Evolutionary conservation across 2,888 invertebrate genomes (phyloP).

Genomic region (Neocrepidodera transversa): DNA sequence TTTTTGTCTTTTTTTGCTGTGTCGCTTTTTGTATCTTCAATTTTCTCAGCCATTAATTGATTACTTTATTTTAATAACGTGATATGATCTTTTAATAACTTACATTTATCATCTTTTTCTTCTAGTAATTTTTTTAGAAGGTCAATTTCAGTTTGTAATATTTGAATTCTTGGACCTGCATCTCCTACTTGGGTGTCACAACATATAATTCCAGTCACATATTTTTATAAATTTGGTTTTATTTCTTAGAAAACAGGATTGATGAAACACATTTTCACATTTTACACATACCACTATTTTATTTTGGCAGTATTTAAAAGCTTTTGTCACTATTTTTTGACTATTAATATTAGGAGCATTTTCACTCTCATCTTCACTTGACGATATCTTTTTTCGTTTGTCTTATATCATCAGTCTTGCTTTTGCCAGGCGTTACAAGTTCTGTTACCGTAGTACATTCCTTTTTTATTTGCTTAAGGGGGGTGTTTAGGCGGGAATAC

Average conservation of each 20-base stretch:
- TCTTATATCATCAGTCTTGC: too few relatives aligned
- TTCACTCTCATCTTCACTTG: too few relatives aligned
- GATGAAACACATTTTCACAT: neutral
- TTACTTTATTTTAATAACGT: neutral
- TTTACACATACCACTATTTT: neutral
- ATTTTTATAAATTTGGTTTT: neutral
- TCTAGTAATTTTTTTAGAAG: neutral
- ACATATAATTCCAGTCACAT: slow-evolving; percentile 1
- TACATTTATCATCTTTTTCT: slow-evolving; percentile 5
- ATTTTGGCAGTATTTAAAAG: neutral
- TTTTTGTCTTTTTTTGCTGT: neutral
- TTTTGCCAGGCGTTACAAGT: too few relatives aligned
- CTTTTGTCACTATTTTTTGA: too few relatives aligned
- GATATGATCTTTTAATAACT: neutral
- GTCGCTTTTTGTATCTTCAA: neutral
- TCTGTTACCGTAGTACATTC: too few relatives aligned
- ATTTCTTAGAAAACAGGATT: neutral
- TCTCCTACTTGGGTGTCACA: neutral
- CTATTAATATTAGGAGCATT: too few relatives aligned
- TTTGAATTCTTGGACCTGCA: neutral
- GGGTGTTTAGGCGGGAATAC: too few relatives aligned
- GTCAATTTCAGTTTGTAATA: slow-evolving; percentile 5
- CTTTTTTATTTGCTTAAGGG: too few relatives aligned
- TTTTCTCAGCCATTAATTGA: neutral
- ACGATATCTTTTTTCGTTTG: too few relatives aligned